These are phyloP conservation scores for Frieseomelitta varia DNA, from an alignment of 1,140 invertebrate species.

Conservation along the genomic window DNA sequence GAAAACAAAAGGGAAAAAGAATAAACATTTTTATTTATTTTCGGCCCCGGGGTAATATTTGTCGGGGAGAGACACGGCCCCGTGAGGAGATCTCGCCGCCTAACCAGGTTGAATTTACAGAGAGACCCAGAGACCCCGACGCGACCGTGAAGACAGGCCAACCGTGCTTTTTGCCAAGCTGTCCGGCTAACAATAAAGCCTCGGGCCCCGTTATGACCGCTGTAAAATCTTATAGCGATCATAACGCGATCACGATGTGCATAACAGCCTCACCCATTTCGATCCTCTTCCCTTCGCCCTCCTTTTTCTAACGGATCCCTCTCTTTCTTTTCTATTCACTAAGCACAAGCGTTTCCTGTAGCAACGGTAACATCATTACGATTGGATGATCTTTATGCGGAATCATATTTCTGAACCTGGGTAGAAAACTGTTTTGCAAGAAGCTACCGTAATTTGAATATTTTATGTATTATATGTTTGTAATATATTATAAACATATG, in stretches of 20 bases:
- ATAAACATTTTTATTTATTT: constrained; percentile 50
- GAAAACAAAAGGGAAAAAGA: background rate
- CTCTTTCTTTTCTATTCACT: constrained; percentile 33
- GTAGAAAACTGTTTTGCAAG: too few relatives aligned
- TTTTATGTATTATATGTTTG: too few relatives aligned
- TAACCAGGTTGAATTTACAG: constrained; percentile 47
- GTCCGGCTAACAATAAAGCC: constrained; percentile 64
- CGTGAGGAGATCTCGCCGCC: constrained; percentile 20
- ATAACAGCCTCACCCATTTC: constrained; percentile 56
- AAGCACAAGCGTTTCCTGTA: constrained; percentile 8
- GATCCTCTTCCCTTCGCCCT: constrained; percentile 23
- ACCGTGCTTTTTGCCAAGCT: constrained; percentile 41
- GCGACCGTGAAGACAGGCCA: constrained; percentile 19
- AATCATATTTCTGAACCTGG: too few relatives aligned
- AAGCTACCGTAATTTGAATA: too few relatives aligned
- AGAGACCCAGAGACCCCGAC: constrained; percentile 22
- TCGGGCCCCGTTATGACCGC: constrained; percentile 66
- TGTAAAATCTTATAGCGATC: constrained; percentile 77
- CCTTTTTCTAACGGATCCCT: background rate
- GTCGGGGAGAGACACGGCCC: constrained; percentile 12
- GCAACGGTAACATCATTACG: background rate
- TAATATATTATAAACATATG: too few relatives aligned
- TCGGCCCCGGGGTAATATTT: constrained; percentile 32
- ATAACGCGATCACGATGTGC: constrained; percentile 75
- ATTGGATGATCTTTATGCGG: too few relatives aligned